phyloP scores from a whole-genome alignment of 2,113 vertebrate genomes.

The Calyptomena viridis region DNA sequence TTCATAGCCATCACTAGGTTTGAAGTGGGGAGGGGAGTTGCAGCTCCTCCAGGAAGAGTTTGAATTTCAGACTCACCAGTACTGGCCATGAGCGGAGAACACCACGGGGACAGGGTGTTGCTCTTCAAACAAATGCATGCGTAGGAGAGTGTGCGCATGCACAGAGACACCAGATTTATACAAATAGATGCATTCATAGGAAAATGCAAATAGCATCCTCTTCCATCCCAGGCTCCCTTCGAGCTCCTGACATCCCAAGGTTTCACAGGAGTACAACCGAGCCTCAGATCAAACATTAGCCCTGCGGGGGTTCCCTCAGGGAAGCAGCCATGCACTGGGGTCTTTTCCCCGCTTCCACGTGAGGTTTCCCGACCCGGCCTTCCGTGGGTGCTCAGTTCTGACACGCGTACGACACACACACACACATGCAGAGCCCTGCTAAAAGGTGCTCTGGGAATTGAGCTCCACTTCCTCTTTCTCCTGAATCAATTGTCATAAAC shows the following conservation, averaged over 20 bases:
- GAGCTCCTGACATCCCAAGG: conserved; percentile 65
- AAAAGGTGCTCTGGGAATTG: conserved; percentile 57
- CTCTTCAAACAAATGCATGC: conserved; percentile 52
- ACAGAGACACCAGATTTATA: conserved; percentile 56
- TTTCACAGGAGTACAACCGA: conserved; percentile 65
- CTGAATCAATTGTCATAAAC: conserved; percentile 46
- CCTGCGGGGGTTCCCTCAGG: conserved; percentile 65
- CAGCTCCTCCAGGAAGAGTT: conserved; percentile 13
- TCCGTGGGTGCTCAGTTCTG: conserved; percentile 55
- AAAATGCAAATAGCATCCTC: conserved; percentile 65
- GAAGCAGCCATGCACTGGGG: conserved; percentile 46
- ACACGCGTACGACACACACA: background rate
- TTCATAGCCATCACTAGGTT: background rate
- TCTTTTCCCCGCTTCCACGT: conserved; percentile 44
- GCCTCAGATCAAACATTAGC: conserved; percentile 70
- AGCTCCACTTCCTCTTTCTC: conserved; percentile 36
- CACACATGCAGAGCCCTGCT: background rate
- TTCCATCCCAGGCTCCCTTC: conserved; percentile 39
- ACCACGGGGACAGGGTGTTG: background rate
- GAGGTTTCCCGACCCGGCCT: conserved; percentile 48
- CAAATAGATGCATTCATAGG: conserved; percentile 60
- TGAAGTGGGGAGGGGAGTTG: background rate
- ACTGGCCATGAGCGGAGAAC: conserved; percentile 10
- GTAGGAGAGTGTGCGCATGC: conserved; percentile 9
- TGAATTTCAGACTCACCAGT: conserved; percentile 35